Conservation (phyloP, 2,888 invertebrate species). For the Andricus curvator region DNA sequence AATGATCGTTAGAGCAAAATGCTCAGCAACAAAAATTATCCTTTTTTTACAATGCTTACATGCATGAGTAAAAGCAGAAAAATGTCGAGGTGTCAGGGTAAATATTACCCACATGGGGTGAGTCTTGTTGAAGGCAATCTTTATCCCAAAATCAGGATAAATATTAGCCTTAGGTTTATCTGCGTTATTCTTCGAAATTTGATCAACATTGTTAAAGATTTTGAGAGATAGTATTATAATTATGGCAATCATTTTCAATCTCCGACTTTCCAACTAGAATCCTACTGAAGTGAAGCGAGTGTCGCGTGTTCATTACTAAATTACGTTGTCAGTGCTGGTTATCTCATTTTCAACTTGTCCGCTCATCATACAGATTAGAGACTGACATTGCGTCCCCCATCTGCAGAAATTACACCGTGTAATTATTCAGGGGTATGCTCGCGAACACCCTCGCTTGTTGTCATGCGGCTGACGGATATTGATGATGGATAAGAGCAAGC, state of each 20-base stretch:
- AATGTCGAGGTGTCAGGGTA: no score
- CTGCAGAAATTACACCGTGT: constrained; percentile 24
- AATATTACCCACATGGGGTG: no score
- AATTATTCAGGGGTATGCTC: constrained; percentile 36
- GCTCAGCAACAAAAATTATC: no score
- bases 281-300: not conserved
- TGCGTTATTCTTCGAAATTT: not conserved
- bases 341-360: constrained; percentile 7
- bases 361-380: constrained; percentile 5
- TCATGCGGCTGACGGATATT: constrained; percentile 54
- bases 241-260: not conserved
- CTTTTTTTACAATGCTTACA: no score
- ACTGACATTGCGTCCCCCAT: constrained; percentile 17
- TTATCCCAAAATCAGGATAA: no score
- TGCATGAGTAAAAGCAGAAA: no score
- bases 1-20: no score
- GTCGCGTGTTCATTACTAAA: not conserved
- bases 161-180: no score
- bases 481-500: constrained; percentile 52
- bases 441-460: constrained; percentile 36
- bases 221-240: no score
- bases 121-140: no score
- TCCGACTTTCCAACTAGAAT: not conserved
- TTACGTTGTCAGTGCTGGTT: not conserved
- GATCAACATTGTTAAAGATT: not conserved